These are phyloP conservation scores for Phrynocephalus guinanensis DNA, from an alignment of 2,797 vertebrate genomes.

Conservation along the genomic window DNA sequence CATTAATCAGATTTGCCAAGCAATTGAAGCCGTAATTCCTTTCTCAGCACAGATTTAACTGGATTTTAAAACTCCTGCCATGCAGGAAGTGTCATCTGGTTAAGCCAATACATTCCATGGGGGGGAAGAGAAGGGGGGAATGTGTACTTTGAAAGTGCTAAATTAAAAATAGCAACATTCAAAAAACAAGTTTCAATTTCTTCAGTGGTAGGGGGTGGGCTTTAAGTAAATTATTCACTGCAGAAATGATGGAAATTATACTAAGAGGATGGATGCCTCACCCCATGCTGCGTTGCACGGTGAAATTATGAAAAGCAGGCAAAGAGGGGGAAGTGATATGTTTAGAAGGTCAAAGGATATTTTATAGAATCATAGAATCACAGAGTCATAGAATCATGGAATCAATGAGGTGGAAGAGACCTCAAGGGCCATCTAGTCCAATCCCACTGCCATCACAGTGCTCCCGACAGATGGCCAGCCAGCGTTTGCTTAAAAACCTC, in stretches of 20 bases:
- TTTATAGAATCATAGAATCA: too few species aligned
- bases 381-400: too few species aligned
- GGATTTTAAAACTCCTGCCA: not conserved
- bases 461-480: too few species aligned
- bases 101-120: not conserved
- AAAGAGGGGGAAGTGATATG: too few species aligned
- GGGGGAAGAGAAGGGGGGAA: not conserved
- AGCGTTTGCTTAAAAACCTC: too few species aligned
- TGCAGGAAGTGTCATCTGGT: not conserved
- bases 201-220: not conserved
- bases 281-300: not conserved
- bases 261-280: not conserved
- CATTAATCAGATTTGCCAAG: conserved; percentile 13
- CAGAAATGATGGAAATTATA: too few species aligned
- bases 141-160: not conserved
- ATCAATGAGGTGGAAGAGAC: too few species aligned
- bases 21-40: conserved; percentile 11
- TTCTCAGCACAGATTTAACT: conserved; percentile 25
- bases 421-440: too few species aligned
- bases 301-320: not conserved
- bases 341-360: too few species aligned
- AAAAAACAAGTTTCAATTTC: not conserved
- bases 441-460: too few species aligned
- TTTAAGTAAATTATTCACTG: too few species aligned
- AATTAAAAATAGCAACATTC: conserved; percentile 17